These are phyloP conservation scores for Baronia brevicornis DNA, from an alignment of 2,888 invertebrate genomes.

Conservation along the genomic window DNA sequence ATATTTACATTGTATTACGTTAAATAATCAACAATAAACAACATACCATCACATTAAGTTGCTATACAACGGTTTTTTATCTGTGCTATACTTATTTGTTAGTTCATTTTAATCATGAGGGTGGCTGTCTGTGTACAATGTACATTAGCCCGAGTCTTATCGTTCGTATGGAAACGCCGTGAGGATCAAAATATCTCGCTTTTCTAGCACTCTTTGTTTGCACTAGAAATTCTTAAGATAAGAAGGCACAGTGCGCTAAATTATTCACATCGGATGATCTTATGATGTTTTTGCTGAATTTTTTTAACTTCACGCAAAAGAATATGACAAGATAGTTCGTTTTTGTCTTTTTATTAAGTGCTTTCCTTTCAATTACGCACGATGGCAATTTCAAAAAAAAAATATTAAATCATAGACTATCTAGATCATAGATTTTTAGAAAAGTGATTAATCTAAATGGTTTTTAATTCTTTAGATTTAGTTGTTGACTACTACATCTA, in stretches of 20 bases:
- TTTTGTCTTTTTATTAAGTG: conserved; percentile 11
- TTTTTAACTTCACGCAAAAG: too few relatives aligned
- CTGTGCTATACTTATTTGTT: conserved; percentile 26
- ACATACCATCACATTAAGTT: too few relatives aligned
- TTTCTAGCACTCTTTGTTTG: conserved; percentile 52
- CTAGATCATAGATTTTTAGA: too few relatives aligned
- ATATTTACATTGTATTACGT: too few relatives aligned
- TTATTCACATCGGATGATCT: conserved; percentile 15
- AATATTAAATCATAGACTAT: too few relatives aligned
- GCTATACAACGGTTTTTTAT: too few relatives aligned
- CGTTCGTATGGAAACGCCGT: conserved; percentile 25
- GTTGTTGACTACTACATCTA: too few relatives aligned
- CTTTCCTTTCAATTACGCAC: not conserved
- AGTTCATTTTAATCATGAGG: conserved; percentile 1
- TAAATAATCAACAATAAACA: too few relatives aligned
- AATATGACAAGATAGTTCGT: too few relatives aligned
- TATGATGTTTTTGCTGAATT: not conserved
- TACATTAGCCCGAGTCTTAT: conserved; percentile 31
- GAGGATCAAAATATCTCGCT: conserved; percentile 45
- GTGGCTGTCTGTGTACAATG: conserved; percentile 24
- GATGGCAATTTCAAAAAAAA: conserved; percentile 1
- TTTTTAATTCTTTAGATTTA: too few relatives aligned
- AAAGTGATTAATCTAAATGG: too few relatives aligned
- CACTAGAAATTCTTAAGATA: conserved; percentile 54
- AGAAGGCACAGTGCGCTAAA: conserved; percentile 23